These are phyloP conservation scores for Drosophila prolongata DNA, from an alignment of 2,888 invertebrate genomes.

Conservation along the genomic window DNA sequence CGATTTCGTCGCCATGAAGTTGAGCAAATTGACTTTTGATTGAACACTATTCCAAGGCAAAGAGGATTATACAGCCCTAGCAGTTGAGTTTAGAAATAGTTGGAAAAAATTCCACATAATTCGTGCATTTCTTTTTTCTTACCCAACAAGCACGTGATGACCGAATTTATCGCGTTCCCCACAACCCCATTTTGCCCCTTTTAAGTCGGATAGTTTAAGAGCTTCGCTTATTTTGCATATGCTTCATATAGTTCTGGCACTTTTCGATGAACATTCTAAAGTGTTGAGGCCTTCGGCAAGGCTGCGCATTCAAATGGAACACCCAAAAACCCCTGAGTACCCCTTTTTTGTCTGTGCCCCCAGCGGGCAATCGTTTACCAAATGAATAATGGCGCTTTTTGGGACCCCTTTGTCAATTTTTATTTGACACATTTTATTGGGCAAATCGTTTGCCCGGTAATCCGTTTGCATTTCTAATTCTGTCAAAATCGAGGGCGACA, in stretches of 20 bases:
- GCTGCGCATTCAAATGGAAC: conserved; percentile 33
- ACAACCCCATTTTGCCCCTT: conserved; percentile 1
- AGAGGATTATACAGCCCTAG: conserved; percentile 11
- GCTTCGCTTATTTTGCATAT: conserved; percentile 23
- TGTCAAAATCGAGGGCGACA: conserved; percentile 42
- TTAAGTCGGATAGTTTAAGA: neutral
- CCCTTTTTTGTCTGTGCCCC: conserved; percentile 4
- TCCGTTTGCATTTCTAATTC: conserved; percentile 62
- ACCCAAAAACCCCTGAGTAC: neutral
- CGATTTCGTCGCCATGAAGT: conserved; percentile 41
- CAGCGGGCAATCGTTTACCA: conserved; percentile 37
- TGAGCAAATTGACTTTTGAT: conserved; percentile 47
- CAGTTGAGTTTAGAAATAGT: conserved; percentile 29
- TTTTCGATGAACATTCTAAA: conserved; percentile 17
- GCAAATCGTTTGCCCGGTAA: conserved; percentile 55
- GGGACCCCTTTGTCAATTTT: conserved; percentile 56
- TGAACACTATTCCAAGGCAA: conserved; percentile 16
- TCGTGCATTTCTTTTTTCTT: neutral
- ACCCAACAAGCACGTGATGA: conserved; percentile 23
- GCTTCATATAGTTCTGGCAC: conserved; percentile 1
- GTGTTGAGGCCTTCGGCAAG: conserved; percentile 16
- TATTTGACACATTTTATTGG: conserved; percentile 72
- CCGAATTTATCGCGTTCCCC: conserved; percentile 14
- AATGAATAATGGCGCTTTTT: conserved; percentile 52
- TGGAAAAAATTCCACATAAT: neutral